Percentiles rank a stretch among this genome's conserved stretches.
These are phyloP conservation scores for Listronotus oregonensis DNA, from an alignment of 1,140 invertebrate genomes.

Conservation along the genomic window DNA sequence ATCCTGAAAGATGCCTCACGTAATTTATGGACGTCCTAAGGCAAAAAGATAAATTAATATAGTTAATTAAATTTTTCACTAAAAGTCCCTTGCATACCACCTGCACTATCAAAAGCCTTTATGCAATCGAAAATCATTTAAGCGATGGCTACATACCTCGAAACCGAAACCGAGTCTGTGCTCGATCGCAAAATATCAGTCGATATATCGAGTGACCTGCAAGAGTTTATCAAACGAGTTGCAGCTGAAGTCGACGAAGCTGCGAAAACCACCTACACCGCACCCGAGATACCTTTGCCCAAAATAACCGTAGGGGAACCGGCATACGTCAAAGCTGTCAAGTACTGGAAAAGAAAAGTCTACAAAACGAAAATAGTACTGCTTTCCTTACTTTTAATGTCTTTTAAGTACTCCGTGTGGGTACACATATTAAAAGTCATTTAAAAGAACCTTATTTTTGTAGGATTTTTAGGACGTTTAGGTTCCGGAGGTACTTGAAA, in stretches of 20 bases:
- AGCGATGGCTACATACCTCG: conserved; percentile 16
- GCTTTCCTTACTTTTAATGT: conserved; percentile 22
- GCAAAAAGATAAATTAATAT: no score
- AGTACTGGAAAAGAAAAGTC: conserved; percentile 53
- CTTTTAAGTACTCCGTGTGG: conserved; percentile 6
- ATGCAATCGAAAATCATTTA: not conserved
- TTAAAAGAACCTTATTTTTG: conserved; percentile 21
- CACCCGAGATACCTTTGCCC: conserved; percentile 22
- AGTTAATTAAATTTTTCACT: no score
- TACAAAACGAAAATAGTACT: conserved; percentile 54
- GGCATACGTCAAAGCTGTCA: conserved; percentile 50
- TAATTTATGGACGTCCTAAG: no score
- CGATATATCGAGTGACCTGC: conserved; percentile 26
- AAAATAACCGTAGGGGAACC: conserved; percentile 47
- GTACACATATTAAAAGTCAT: conserved; percentile 5
- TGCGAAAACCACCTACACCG: conserved; percentile 7
- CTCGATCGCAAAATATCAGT: conserved; percentile 18
- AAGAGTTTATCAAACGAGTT: conserved; percentile 32
- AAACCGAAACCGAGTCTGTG: not conserved
- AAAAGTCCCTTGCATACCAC: no score
- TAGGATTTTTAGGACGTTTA: conserved; percentile 22
- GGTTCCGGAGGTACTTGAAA: conserved; percentile 29
- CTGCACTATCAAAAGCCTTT: conserved; percentile 2
- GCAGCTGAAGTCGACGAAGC: conserved; percentile 27
- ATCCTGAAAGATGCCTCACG: no score